Conservation (phyloP, 2,888 invertebrate genomes). For the Drosophila paucipuncta region DNA sequence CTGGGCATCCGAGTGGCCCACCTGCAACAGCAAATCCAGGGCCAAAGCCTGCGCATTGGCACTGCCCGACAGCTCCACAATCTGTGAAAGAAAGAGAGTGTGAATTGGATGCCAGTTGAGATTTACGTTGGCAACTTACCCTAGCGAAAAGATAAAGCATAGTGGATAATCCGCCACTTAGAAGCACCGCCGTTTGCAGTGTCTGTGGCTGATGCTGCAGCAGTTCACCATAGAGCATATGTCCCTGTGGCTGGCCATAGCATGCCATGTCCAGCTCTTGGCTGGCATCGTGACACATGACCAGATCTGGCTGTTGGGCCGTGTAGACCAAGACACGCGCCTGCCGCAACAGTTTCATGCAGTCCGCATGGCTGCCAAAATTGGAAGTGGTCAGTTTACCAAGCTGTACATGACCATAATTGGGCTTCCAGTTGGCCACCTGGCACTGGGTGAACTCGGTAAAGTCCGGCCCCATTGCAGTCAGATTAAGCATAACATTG, state of each 20-base stretch:
- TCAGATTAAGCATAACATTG: constrained; percentile 79
- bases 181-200: constrained; percentile 81
- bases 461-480: constrained; percentile 85
- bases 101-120: too few relatives aligned
- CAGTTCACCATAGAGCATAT: constrained; percentile 82
- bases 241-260: constrained; percentile 76
- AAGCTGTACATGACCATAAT: constrained; percentile 82
- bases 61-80: constrained; percentile 88
- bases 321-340: constrained; percentile 88
- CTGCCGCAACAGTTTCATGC: constrained; percentile 87
- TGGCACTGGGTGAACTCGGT: constrained; percentile 83
- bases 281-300: constrained; percentile 82
- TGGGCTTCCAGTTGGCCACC: constrained; percentile 83
- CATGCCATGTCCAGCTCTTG: constrained; percentile 72
- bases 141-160: constrained; percentile 90
- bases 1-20: constrained; percentile 87
- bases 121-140: constrained; percentile 83
- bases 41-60: constrained; percentile 88
- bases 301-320: constrained; percentile 88
- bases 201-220: constrained; percentile 77
- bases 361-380: constrained; percentile 76
- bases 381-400: constrained; percentile 73
- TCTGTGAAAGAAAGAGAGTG: constrained; percentile 82
- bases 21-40: constrained; percentile 87
- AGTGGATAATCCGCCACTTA: constrained; percentile 88